phyloP scores from a whole-genome alignment of 2,888 invertebrate genomes.

The Drosophila acutilabella region DNA sequence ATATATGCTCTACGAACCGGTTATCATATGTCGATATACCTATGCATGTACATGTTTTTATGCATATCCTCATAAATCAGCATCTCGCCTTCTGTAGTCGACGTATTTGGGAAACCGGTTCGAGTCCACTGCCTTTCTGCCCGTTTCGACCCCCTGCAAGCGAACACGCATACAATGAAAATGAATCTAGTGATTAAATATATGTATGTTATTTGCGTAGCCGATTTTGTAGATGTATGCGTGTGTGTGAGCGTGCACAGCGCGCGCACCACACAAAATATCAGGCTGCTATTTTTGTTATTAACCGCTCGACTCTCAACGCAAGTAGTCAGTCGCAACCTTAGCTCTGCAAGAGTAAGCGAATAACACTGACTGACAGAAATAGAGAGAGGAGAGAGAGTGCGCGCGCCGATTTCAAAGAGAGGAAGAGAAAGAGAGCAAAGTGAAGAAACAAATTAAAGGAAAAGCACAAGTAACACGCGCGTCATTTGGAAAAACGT shows the following conservation, averaged over 20 bases:
- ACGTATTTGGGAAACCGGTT: slow-evolving; percentile 40
- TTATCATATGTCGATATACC: slow-evolving; percentile 24
- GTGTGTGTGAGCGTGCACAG: slow-evolving; percentile 18
- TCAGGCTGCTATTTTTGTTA: slow-evolving; percentile 61
- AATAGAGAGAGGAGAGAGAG: neutral
- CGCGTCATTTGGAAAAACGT: slow-evolving; percentile 68
- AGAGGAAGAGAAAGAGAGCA: slow-evolving; percentile 10
- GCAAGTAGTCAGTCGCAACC: slow-evolving; percentile 48
- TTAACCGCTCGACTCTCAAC: slow-evolving; percentile 54
- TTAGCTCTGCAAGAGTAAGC: slow-evolving; percentile 21
- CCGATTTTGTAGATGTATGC: slow-evolving; percentile 6
- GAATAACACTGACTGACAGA: neutral
- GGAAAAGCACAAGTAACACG: slow-evolving; percentile 60
- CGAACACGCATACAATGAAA: slow-evolving; percentile 4
- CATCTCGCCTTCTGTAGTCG: slow-evolving; percentile 11
- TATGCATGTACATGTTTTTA: slow-evolving; percentile 2
- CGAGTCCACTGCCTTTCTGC: slow-evolving; percentile 4
- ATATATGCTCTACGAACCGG: slow-evolving; percentile 31
- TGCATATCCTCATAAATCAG: slow-evolving; percentile 49
- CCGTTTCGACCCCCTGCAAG: slow-evolving; percentile 42
- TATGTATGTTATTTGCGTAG: slow-evolving; percentile 6
- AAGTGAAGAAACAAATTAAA: slow-evolving; percentile 54
- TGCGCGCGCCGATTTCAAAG: slow-evolving; percentile 28
- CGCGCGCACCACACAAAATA: slow-evolving; percentile 14
- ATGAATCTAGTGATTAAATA: slow-evolving; percentile 25